These are phyloP conservation scores for Drosophila subquinaria DNA, from an alignment of 2,888 invertebrate species.

Conservation along the genomic window DNA sequence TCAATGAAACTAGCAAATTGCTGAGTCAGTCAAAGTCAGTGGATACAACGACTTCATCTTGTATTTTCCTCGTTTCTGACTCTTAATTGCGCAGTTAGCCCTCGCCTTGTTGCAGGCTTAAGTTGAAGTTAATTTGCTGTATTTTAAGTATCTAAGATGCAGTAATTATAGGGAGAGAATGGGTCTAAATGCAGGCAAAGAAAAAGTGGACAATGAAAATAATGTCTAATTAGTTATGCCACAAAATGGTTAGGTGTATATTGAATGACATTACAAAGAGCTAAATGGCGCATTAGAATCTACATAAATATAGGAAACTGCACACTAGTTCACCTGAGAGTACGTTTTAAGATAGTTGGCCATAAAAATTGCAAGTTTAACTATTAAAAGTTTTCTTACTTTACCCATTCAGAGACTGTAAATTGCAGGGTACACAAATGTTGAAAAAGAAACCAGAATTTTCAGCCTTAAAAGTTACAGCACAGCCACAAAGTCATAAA, in stretches of 20 bases:
- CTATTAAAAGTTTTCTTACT: background rate
- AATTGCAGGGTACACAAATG: constrained; percentile 18
- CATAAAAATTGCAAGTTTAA: background rate
- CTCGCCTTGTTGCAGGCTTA: background rate
- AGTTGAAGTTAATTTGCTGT: constrained; percentile 1
- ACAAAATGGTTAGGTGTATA: constrained; percentile 41
- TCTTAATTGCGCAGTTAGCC: constrained; percentile 1
- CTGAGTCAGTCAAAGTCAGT: constrained; percentile 44
- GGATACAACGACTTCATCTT: constrained; percentile 32
- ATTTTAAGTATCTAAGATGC: background rate
- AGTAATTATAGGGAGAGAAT: background rate
- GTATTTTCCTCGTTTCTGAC: background rate
- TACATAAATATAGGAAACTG: background rate
- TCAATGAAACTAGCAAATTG: constrained; percentile 67
- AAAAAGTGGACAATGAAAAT: constrained; percentile 38
- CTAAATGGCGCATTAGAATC: background rate
- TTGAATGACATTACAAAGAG: constrained; percentile 29
- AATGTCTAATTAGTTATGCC: constrained; percentile 70
- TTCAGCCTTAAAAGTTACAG: constrained; percentile 18
- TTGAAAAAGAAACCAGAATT: constrained; percentile 18
- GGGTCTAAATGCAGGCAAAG: background rate
- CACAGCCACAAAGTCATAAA: constrained; percentile 60
- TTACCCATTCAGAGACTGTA: background rate
- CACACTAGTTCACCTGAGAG: background rate
- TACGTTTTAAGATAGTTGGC: background rate